Evolutionary conservation across 2,113 vertebrate species (phyloP).

Genomic region (Pholis gunnellus): DNA sequence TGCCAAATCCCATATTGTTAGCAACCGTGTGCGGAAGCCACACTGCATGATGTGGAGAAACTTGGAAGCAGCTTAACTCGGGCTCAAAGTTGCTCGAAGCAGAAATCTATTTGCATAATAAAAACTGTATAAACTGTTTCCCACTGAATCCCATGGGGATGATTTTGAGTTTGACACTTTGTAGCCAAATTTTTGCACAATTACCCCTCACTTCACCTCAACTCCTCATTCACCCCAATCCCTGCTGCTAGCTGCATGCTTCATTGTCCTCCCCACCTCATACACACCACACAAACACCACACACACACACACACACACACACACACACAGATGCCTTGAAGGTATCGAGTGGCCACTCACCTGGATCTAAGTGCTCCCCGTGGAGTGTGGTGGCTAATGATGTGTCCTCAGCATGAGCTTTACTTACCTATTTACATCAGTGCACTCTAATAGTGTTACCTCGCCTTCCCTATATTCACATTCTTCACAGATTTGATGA

Average conservation of each 20-base stretch:
- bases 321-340: constrained; percentile 61
- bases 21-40: constrained; percentile 14
- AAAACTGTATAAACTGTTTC: background rate
- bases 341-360: constrained; percentile 77
- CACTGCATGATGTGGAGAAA: constrained; percentile 68
- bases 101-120: constrained; percentile 5
- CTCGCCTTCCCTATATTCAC: constrained; percentile 12
- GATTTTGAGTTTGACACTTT: constrained; percentile 32
- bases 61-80: background rate
- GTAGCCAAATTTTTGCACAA: constrained; percentile 49
- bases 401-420: constrained; percentile 82
- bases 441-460: constrained; percentile 61
- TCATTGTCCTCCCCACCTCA: constrained; percentile 67
- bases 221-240: constrained; percentile 66
- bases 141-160: background rate
- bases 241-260: constrained; percentile 78
- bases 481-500: constrained; percentile 31
- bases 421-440: constrained; percentile 84
- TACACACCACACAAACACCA: constrained; percentile 18
- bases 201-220: constrained; percentile 64
- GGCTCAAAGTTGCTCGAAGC: background rate
- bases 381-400: constrained; percentile 79
- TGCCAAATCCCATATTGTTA: background rate
- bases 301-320: constrained; percentile 8
- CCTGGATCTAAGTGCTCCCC: constrained; percentile 80